phyloP scores from a whole-genome alignment of 2,797 vertebrate genomes.

The Aphelocoma californica region DNA sequence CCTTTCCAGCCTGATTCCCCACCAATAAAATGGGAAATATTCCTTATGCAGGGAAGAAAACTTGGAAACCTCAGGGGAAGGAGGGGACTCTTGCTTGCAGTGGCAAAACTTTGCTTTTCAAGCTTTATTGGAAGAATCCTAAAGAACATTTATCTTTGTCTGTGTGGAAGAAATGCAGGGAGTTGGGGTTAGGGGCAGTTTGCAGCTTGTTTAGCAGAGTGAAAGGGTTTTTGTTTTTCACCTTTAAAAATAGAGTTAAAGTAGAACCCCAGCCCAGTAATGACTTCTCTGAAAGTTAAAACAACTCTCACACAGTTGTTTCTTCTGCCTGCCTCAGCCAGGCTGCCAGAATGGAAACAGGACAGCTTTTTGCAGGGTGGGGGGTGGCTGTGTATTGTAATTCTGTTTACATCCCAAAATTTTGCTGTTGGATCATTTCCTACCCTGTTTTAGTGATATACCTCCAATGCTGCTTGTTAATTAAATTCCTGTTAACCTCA shows the following conservation, averaged over 20 bases:
- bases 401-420: background rate
- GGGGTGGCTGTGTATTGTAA: background rate
- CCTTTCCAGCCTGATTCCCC: background rate
- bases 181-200: background rate
- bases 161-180: background rate
- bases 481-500: background rate
- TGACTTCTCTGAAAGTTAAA: constrained; percentile 43
- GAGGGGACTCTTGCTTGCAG: background rate
- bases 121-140: background rate
- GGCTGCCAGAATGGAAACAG: constrained; percentile 13
- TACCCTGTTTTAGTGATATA: fast-evolving
- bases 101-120: background rate
- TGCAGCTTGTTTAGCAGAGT: background rate
- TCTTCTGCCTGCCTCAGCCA: background rate
- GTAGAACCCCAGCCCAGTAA: background rate
- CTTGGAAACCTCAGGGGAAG: background rate
- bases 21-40: background rate
- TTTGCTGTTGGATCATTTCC: background rate
- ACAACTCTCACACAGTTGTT: background rate
- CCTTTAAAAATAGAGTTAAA: constrained; percentile 4
- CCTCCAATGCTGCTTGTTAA: background rate
- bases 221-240: background rate
- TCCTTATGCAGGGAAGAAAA: background rate
- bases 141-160: background rate
- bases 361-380: background rate